Evolutionary conservation across 2,797 vertebrate species (phyloP).

Genomic region (Schizothorax lantsangensis): DNA sequence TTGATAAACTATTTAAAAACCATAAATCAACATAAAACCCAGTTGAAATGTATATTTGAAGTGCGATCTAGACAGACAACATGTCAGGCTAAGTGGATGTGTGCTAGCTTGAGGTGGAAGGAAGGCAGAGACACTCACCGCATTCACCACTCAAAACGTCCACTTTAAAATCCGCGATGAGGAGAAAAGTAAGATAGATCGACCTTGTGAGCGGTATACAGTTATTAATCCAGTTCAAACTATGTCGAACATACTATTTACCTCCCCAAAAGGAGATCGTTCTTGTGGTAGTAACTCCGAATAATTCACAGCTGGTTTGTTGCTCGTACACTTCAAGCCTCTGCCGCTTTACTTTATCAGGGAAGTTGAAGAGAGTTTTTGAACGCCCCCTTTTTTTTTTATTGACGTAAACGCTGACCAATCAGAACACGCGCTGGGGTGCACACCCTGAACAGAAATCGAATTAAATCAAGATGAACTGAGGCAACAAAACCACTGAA

Average conservation of each 20-base stretch:
- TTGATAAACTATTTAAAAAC: background rate
- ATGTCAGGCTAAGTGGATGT: slow-evolving; percentile 22
- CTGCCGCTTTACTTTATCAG: slow-evolving; percentile 45
- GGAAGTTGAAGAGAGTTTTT: slow-evolving; percentile 52
- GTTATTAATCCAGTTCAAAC: background rate
- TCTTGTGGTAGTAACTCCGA: background rate
- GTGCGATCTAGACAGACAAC: background rate
- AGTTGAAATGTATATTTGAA: background rate
- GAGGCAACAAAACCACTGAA: background rate
- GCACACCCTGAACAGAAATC: background rate
- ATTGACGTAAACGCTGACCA: slow-evolving; percentile 46
- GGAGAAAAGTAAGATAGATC: background rate
- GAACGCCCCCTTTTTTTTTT: slow-evolving; percentile 16
- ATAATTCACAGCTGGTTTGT: background rate
- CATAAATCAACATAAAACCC: background rate
- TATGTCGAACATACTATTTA: slow-evolving; percentile 8
- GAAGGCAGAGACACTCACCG: slow-evolving; percentile 51
- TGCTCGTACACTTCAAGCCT: background rate
- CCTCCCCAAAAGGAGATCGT: background rate
- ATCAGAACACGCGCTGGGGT: slow-evolving; percentile 24
- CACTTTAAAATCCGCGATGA: slow-evolving; percentile 38
- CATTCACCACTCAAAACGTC: slow-evolving; percentile 50
- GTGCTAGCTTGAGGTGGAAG: slow-evolving; percentile 17
- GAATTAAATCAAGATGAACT: background rate
- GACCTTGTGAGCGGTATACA: background rate